These are phyloP conservation scores for Glossophaga mutica DNA, from an alignment of 2,797 vertebrate genomes.

Conservation along the genomic window DNA sequence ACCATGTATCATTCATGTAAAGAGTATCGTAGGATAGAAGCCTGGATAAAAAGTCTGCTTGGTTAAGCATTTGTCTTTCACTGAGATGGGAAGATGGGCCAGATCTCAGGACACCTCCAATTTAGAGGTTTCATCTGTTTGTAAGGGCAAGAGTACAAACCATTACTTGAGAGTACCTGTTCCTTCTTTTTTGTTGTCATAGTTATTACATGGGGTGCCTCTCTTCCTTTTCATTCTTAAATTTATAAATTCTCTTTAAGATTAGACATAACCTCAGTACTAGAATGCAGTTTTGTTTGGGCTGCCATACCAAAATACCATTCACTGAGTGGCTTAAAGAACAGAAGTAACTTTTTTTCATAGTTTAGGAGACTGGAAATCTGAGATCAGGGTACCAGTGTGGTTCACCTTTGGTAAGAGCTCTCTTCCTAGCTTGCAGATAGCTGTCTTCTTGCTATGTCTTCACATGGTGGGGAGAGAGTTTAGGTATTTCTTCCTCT, in stretches of 20 bases:
- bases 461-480: background rate
- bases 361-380: background rate
- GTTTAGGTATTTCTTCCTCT: background rate
- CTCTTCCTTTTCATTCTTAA: background rate
- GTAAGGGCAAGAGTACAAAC: background rate
- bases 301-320: background rate
- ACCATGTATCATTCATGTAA: background rate
- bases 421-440: background rate
- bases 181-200: conserved; percentile 12
- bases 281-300: background rate
- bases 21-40: background rate
- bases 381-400: background rate
- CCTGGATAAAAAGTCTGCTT: background rate
- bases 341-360: background rate
- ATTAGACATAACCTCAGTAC: background rate
- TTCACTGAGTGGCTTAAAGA: background rate
- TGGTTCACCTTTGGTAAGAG: background rate
- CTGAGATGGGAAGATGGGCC: background rate
- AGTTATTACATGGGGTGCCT: background rate
- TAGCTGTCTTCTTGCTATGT: background rate
- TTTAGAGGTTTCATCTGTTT: background rate
- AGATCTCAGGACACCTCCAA: background rate
- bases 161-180: background rate
- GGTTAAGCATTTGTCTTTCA: background rate
- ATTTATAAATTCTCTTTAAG: background rate